Conservation (phyloP, 1,140 invertebrate genomes). For the Subanguina moxae region DNA sequence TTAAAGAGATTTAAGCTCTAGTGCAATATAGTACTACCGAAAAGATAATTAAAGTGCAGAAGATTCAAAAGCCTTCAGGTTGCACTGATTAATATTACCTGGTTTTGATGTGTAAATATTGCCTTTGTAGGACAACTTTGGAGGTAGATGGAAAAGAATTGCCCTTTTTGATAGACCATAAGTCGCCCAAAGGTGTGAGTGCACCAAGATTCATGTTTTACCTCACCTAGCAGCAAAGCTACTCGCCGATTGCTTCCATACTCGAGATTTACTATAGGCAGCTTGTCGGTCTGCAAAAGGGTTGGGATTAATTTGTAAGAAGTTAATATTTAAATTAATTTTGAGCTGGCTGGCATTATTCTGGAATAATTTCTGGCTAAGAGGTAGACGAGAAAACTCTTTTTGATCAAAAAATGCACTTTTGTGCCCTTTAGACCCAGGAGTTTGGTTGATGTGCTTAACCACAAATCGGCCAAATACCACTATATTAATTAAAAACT, state of each 20-base stretch:
- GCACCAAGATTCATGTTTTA: slow-evolving; percentile 34
- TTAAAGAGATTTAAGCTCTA: too few relatives aligned
- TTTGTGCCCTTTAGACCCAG: too few relatives aligned
- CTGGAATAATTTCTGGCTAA: too few relatives aligned
- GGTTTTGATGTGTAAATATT: slow-evolving; percentile 32
- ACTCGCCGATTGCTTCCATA: slow-evolving; percentile 19
- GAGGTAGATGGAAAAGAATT: slow-evolving; percentile 14
- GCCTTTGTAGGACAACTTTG: slow-evolving; percentile 28
- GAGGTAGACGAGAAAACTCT: too few relatives aligned
- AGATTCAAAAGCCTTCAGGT: not conserved
- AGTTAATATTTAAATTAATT: too few relatives aligned
- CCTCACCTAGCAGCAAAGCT: slow-evolving; percentile 24
- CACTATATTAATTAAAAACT: too few relatives aligned
- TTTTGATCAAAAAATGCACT: too few relatives aligned
- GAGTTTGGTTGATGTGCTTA: too few relatives aligned
- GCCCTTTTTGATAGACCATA: slow-evolving; percentile 16
- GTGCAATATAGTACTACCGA: too few relatives aligned
- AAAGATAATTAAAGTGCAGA: not conserved
- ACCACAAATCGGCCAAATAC: too few relatives aligned
- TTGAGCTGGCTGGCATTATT: too few relatives aligned
- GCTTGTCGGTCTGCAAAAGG: not conserved
- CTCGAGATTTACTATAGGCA: not conserved
- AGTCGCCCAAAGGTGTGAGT: slow-evolving; percentile 18
- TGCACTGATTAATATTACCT: slow-evolving; percentile 17
- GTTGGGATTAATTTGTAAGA: too few relatives aligned